Percentiles rank a stretch among this genome's conserved stretches.
These are phyloP conservation scores for Hypothenemus hampei DNA, from an alignment of 1,140 invertebrate species.

Conservation along the genomic window DNA sequence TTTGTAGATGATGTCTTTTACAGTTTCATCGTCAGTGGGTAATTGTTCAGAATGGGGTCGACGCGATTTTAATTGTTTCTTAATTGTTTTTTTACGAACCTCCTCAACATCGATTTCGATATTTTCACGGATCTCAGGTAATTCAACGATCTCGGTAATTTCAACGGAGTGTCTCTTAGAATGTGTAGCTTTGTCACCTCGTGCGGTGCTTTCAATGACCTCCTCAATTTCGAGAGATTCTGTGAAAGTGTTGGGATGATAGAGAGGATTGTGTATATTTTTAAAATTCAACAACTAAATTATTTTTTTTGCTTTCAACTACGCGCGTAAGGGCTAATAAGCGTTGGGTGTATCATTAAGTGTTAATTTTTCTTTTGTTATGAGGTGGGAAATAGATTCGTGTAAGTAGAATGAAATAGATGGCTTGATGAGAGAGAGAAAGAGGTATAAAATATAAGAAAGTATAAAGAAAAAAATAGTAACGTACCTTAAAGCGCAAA, in stretches of 20 bases:
- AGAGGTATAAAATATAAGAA: slow-evolving; percentile 22
- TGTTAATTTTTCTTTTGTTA: slow-evolving; percentile 24
- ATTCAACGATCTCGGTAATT: slow-evolving; percentile 43
- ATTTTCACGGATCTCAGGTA: slow-evolving; percentile 37
- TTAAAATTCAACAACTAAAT: slow-evolving; percentile 7
- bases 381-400: slow-evolving; percentile 16
- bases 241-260: slow-evolving; percentile 48
- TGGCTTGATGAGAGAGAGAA: slow-evolving; percentile 18
- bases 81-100: background rate
- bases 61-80: slow-evolving; percentile 39
- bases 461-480: slow-evolving; percentile 11
- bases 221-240: slow-evolving; percentile 47
- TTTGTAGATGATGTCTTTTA: slow-evolving; percentile 32
- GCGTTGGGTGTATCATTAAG: slow-evolving; percentile 26
- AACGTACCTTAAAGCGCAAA: slow-evolving; percentile 22
- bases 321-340: slow-evolving; percentile 22
- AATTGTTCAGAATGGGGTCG: slow-evolving; percentile 39
- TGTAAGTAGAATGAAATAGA: slow-evolving; percentile 21
- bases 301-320: slow-evolving; percentile 14
- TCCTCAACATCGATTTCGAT: slow-evolving; percentile 45
- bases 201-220: slow-evolving; percentile 34
- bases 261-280: slow-evolving; percentile 27
- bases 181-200: slow-evolving; percentile 28
- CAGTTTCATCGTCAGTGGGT: slow-evolving; percentile 42
- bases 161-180: slow-evolving; percentile 41